Percentiles rank a stretch among this genome's conserved stretches.
phyloP scores from a whole-genome alignment of 2,888 invertebrate genomes.

The Troides oblongomaculatus region DNA sequence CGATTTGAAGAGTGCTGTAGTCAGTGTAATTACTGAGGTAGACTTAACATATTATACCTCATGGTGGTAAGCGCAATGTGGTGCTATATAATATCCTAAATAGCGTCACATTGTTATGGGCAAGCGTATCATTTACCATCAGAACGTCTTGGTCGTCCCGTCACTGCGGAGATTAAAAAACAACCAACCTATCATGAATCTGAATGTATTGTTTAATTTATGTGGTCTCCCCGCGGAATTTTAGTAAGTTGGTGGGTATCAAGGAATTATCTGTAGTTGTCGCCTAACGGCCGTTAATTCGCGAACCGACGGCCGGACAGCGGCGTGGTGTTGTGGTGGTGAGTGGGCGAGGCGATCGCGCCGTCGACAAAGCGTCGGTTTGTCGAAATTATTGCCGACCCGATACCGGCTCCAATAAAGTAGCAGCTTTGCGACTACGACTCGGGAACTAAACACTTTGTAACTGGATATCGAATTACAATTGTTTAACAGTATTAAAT shows the following conservation, averaged over 20 bases:
- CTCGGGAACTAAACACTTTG: slow-evolving; percentile 24
- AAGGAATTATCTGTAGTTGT: slow-evolving; percentile 39
- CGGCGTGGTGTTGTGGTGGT: slow-evolving; percentile 27
- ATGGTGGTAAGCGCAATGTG: too few species aligned
- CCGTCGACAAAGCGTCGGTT: slow-evolving; percentile 40
- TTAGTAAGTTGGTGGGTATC: slow-evolving; percentile 32
- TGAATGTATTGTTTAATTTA: slow-evolving; percentile 6
- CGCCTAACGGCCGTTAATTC: slow-evolving; percentile 29
- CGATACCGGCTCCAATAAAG: slow-evolving; percentile 36
- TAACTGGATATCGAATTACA: slow-evolving; percentile 17
- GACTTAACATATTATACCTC: too few species aligned
- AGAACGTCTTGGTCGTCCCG: background rate
- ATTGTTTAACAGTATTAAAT: slow-evolving; percentile 8
- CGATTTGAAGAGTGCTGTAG: too few species aligned
- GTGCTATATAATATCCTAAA: too few species aligned
- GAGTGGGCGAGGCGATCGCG: slow-evolving; percentile 41
- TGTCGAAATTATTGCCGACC: slow-evolving; percentile 41
- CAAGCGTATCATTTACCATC: too few species aligned
- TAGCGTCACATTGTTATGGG: too few species aligned
- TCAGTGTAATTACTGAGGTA: too few species aligned
- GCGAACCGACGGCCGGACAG: slow-evolving; percentile 27
- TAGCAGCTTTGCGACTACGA: slow-evolving; percentile 34
- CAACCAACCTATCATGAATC: too few species aligned
- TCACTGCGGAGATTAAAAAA: too few species aligned
- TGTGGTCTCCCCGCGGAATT: slow-evolving; percentile 30